A percentile compares a stretch with the other conserved stretches of the same genome.
Conservation (phyloP, 2,888 invertebrate species). For the Caenorhabditis doughertyi region DNA sequence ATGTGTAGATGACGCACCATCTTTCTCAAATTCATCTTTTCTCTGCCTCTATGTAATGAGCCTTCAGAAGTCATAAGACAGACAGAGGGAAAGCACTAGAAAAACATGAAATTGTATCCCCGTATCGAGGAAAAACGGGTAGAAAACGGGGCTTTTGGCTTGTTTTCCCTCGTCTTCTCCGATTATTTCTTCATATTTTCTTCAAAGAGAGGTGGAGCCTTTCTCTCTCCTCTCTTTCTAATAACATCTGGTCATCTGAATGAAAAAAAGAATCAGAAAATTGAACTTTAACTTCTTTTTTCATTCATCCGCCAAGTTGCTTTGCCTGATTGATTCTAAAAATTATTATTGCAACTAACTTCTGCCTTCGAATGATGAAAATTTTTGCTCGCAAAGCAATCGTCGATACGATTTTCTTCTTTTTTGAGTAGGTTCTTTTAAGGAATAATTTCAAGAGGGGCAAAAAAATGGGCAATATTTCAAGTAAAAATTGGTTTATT, state of each 20-base stretch:
- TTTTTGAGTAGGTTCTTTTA: slow-evolving; percentile 49
- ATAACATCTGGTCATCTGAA: slow-evolving; percentile 39
- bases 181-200: too few species aligned
- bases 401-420: slow-evolving; percentile 61
- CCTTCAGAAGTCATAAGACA: too few species aligned
- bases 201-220: not conserved
- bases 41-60: slow-evolving; percentile 27
- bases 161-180: too few species aligned
- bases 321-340: too few species aligned
- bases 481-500: too few species aligned
- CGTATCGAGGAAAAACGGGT: not conserved
- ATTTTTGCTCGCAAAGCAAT: slow-evolving; percentile 56
- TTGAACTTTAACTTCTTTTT: slow-evolving; percentile 11
- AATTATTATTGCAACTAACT: too few species aligned
- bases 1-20: slow-evolving; percentile 8
- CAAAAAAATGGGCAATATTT: too few species aligned
- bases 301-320: too few species aligned
- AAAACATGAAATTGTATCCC: slow-evolving; percentile 52
- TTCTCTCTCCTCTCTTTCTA: not conserved
- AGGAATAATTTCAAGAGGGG: too few species aligned
- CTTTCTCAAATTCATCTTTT: too few species aligned
- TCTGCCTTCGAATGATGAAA: slow-evolving; percentile 7
- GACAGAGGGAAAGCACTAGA: too few species aligned
- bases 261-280: slow-evolving; percentile 8
- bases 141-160: too few species aligned